Percentiles rank a stretch among this genome's conserved stretches.
Evolutionary conservation across 2,888 invertebrate species (phyloP).

Genomic region (Ceramica pisi): DNA sequence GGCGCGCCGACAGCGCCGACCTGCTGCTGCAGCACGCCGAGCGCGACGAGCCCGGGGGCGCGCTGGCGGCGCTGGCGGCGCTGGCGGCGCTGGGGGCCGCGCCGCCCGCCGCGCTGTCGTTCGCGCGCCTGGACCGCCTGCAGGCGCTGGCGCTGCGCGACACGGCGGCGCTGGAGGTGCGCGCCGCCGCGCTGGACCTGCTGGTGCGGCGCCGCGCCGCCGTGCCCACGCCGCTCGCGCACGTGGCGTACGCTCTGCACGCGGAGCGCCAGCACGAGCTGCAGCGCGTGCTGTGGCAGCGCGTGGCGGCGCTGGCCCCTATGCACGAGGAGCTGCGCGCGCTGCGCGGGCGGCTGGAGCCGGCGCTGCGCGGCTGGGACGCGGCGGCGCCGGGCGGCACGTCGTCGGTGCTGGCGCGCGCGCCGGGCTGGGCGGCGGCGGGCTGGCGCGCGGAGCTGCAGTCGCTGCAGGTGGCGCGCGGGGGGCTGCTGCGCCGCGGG

Average conservation of each 20-base stretch:
- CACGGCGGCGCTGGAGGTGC: slow-evolving; percentile 68
- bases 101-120: slow-evolving; percentile 50
- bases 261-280: slow-evolving; percentile 72
- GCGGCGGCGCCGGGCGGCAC: slow-evolving; percentile 71
- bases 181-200: slow-evolving; percentile 78
- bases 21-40: slow-evolving; percentile 72
- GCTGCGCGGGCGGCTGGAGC: slow-evolving; percentile 63
- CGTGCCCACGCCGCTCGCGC: slow-evolving; percentile 65
- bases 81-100: slow-evolving; percentile 56
- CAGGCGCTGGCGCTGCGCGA: slow-evolving; percentile 60
- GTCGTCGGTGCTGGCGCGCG: slow-evolving; percentile 75
- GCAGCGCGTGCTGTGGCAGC: slow-evolving; percentile 79
- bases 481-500: slow-evolving; percentile 78
- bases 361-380: slow-evolving; percentile 68
- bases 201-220: slow-evolving; percentile 60
- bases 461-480: slow-evolving; percentile 78
- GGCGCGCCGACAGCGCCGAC: slow-evolving; percentile 71
- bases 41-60: slow-evolving; percentile 53
- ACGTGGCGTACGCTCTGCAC: slow-evolving; percentile 61
- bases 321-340: slow-evolving; percentile 59
- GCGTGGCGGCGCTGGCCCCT: slow-evolving; percentile 68
- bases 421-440: slow-evolving; percentile 68
- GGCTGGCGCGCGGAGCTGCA: slow-evolving; percentile 73
- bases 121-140: slow-evolving; percentile 59
- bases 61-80: slow-evolving; percentile 66